These are phyloP conservation scores for Turritopsis rubra DNA, from an alignment of 30 jellyfish, hydroid and myxozoan species.

Conservation along the genomic window DNA sequence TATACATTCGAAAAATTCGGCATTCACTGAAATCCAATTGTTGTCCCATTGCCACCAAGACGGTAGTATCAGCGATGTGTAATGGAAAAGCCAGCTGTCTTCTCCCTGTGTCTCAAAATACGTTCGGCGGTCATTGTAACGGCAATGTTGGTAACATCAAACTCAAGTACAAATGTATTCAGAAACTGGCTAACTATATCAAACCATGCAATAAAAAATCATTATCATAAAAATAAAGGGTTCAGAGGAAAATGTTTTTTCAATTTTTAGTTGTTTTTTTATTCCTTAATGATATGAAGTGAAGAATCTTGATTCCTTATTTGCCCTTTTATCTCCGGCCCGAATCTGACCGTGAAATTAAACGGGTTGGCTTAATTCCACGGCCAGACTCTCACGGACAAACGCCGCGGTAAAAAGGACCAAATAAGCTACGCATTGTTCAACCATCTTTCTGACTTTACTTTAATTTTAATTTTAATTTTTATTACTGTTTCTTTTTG, in stretches of 20 bases:
- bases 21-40: neutral
- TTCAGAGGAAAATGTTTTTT: no score
- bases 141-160: neutral
- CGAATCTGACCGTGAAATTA: no score
- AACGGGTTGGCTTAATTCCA: no score
- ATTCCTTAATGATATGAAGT: neutral
- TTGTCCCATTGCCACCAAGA: constrained; percentile 9
- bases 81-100: constrained; percentile 2
- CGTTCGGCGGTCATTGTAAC: constrained; percentile 22
- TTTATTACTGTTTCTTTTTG: no score
- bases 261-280: no score
- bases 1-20: constrained; percentile 7
- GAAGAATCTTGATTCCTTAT: no score
- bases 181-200: neutral
- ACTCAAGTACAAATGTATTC: constrained; percentile 15
- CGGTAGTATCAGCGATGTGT: constrained; percentile 15
- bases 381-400: no score
- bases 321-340: no score
- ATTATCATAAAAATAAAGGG: neutral
- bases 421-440: no score
- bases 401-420: no score
- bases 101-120: neutral
- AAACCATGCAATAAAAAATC: neutral
- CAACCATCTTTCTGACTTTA: no score
- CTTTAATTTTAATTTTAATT: no score